Percentiles rank a stretch among this genome's conserved stretches.
Evolutionary conservation across 2,113 vertebrate genomes (phyloP).

Genomic region (Junco hyemalis): DNA sequence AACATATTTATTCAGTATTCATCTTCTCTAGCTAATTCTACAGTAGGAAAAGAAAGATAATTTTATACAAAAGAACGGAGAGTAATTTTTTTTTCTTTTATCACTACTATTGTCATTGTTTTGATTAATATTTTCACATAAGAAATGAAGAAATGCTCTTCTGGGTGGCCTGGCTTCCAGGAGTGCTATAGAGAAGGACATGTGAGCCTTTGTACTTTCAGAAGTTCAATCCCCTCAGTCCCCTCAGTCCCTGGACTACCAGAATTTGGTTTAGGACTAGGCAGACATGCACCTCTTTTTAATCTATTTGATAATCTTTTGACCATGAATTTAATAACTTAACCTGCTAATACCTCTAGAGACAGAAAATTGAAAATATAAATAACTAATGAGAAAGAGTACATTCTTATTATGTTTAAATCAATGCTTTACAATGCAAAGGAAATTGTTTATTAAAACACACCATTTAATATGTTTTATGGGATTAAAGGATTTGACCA

Average conservation of each 20-base stretch:
- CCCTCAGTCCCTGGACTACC: rapidly evolving
- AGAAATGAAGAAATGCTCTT: not conserved
- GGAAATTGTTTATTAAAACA: not conserved
- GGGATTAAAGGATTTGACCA: not conserved
- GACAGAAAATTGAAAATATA: not conserved
- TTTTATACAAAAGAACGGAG: not conserved
- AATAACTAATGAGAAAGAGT: not conserved
- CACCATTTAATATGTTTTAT: not conserved
- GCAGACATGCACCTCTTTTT: not conserved
- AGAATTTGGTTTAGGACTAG: not conserved
- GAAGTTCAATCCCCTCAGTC: too few relatives aligned
- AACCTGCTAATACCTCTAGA: not conserved
- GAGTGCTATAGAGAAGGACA: not conserved
- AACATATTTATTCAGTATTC: not conserved
- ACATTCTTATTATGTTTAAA: not conserved
- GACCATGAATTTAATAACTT: not conserved
- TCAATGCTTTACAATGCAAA: not conserved
- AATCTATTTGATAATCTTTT: not conserved
- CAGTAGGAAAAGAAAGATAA: not conserved
- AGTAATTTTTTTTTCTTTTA: not conserved
- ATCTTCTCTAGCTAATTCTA: not conserved
- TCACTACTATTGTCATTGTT: not conserved
- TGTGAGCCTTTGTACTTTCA: rapidly evolving
- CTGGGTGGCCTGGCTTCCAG: not conserved
- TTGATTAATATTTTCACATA: not conserved